Conservation (phyloP, 2,888 invertebrate genomes). For the Timema podura region DNA sequence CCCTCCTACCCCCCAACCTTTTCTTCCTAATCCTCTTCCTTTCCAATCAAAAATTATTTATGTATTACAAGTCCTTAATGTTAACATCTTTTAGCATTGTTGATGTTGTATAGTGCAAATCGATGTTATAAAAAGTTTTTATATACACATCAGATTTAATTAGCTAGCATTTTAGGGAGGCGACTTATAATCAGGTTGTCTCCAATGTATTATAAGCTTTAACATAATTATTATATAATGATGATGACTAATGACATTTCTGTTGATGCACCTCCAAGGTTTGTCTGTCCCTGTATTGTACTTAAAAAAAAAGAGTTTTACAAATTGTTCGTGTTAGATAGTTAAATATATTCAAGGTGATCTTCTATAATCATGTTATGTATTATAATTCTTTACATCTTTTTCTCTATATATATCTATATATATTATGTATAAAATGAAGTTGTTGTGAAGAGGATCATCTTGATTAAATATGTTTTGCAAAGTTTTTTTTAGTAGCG, state of each 20-base stretch:
- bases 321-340: constrained; percentile 12
- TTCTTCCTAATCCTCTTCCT: no score
- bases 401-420: constrained; percentile 14
- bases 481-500: constrained; percentile 8
- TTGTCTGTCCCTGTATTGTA: constrained; percentile 19
- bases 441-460: constrained; percentile 6
- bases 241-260: constrained; percentile 29
- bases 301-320: constrained; percentile 14
- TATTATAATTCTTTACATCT: constrained; percentile 14
- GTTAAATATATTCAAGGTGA: constrained; percentile 6
- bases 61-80: no score
- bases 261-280: constrained; percentile 30
- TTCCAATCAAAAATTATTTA: no score
- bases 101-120: no score
- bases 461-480: constrained; percentile 5
- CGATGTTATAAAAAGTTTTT: neutral
- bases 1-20: no score
- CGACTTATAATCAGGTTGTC: no score
- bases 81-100: no score
- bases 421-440: constrained; percentile 3
- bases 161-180: no score
- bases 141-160: neutral
- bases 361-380: neutral
- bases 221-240: neutral
- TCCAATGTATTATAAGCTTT: neutral